Conservation (phyloP, 2,797 vertebrate genomes). For the Anolis apletophallus region DNA sequence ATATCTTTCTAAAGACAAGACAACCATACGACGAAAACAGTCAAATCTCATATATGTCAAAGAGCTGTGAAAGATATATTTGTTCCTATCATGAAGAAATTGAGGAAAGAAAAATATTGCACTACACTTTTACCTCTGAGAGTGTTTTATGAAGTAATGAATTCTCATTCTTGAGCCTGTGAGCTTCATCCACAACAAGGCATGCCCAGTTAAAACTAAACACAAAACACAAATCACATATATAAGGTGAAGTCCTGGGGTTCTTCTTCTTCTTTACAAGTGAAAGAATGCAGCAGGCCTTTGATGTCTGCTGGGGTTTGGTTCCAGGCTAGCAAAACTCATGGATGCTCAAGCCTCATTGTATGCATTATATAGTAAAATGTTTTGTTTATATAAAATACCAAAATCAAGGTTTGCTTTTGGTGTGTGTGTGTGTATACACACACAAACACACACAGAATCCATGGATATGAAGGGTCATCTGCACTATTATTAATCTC, state of each 20-base stretch:
- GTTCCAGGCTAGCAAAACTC: too few relatives aligned
- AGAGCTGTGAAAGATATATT: neutral
- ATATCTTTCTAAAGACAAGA: neutral
- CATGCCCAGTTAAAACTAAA: slow-evolving; percentile 77
- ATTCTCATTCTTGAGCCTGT: slow-evolving; percentile 91
- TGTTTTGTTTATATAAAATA: too few relatives aligned
- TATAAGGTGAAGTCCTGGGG: neutral
- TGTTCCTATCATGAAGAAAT: neutral
- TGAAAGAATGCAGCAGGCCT: neutral
- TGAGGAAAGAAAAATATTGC: neutral
- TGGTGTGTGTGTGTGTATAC: too few relatives aligned
- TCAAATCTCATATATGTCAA: neutral
- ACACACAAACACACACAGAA: too few relatives aligned
- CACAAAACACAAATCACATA: slow-evolving; percentile 10
- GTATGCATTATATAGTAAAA: too few relatives aligned
- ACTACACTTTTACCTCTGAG: slow-evolving; percentile 81
- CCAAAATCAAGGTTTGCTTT: too few relatives aligned
- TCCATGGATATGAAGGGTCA: too few relatives aligned
- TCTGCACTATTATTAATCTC: neutral
- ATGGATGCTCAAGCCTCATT: too few relatives aligned
- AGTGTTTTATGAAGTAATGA: slow-evolving; percentile 87
- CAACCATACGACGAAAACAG: neutral
- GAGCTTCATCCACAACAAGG: slow-evolving; percentile 93
- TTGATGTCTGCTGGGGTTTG: too few relatives aligned
- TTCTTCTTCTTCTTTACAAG: neutral